These are phyloP conservation scores for Euthynnus affinis DNA, from an alignment of 2,797 vertebrate genomes.

Conservation along the genomic window DNA sequence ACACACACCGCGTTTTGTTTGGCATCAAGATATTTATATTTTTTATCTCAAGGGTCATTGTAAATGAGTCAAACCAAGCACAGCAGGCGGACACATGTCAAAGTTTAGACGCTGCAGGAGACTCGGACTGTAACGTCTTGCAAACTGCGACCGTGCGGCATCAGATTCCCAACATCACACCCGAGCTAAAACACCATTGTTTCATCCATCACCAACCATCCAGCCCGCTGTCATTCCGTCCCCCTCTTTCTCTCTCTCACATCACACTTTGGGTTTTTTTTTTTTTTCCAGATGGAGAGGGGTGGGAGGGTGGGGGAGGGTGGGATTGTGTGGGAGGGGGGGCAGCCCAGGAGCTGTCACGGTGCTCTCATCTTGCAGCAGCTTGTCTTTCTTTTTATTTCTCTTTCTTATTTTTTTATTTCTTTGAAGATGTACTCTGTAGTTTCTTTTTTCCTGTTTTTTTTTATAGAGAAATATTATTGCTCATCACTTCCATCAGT, in stretches of 20 bases:
- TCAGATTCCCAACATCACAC: slow-evolving; percentile 43
- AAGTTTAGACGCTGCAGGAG: slow-evolving; percentile 49
- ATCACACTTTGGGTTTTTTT: slow-evolving; percentile 58
- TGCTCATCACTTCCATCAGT: slow-evolving; percentile 93
- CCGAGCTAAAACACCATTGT: slow-evolving; percentile 58
- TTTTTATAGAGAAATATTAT: slow-evolving; percentile 84
- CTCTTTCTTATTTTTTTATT: slow-evolving; percentile 33
- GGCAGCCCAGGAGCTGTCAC: slow-evolving; percentile 84
- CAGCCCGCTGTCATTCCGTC: slow-evolving; percentile 58
- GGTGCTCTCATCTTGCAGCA: slow-evolving; percentile 88
- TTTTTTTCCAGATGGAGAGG: slow-evolving; percentile 66
- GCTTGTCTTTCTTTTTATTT: slow-evolving; percentile 81
- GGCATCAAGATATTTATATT: slow-evolving; percentile 76
- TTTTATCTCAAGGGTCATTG: slow-evolving; percentile 67
- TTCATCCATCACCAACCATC: slow-evolving; percentile 67
- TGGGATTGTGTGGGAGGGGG: slow-evolving; percentile 15
- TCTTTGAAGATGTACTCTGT: slow-evolving; percentile 77
- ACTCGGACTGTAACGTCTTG: slow-evolving; percentile 26
- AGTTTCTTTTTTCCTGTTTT: slow-evolving; percentile 56
- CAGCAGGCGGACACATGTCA: slow-evolving; percentile 70
- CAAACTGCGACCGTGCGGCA: slow-evolving; percentile 40
- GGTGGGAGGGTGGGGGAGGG: neutral
- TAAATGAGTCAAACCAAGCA: slow-evolving; percentile 75
- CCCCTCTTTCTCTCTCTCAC: slow-evolving; percentile 69
- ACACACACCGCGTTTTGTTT: slow-evolving; percentile 71